phyloP scores from a whole-genome alignment of 1,140 invertebrate genomes.

The Aricia agestis region DNA sequence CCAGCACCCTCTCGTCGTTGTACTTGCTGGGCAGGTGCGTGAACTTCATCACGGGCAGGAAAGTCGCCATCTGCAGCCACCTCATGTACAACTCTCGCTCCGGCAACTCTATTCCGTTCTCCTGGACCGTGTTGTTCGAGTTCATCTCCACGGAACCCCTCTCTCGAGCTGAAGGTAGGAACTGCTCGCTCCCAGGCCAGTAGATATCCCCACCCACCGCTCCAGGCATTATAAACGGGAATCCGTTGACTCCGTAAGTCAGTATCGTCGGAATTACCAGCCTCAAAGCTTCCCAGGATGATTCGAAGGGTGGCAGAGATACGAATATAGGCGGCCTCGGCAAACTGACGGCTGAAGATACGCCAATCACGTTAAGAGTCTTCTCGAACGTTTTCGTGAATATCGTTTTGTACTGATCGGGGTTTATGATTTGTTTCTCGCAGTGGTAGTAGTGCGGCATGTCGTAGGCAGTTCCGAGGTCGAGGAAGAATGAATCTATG shows the following conservation, averaged over 20 bases:
- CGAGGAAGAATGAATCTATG: constrained; percentile 93
- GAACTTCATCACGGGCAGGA: constrained; percentile 94
- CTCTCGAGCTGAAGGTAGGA: constrained; percentile 50
- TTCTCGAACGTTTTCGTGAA: constrained; percentile 82
- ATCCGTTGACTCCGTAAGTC: constrained; percentile 91
- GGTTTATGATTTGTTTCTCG: constrained; percentile 83
- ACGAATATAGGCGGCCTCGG: constrained; percentile 92
- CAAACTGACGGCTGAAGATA: constrained; percentile 87
- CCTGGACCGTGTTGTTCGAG: constrained; percentile 61
- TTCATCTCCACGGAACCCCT: constrained; percentile 52
- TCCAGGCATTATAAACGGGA: constrained; percentile 94
- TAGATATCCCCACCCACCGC: constrained; percentile 92
- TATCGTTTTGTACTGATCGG: constrained; percentile 87
- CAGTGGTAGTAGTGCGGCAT: constrained; percentile 91
- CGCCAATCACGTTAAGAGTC: constrained; percentile 84
- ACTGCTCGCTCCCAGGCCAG: constrained; percentile 76
- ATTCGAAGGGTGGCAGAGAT: constrained; percentile 89
- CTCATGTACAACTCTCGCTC: constrained; percentile 93
- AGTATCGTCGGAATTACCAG: constrained; percentile 90
- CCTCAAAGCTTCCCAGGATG: constrained; percentile 92
- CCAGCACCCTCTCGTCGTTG: constrained; percentile 84
- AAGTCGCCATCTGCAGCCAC: constrained; percentile 96
- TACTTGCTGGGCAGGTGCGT: constrained; percentile 93
- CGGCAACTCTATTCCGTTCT: constrained; percentile 80
- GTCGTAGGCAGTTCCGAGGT: constrained; percentile 91